phyloP scores from a whole-genome alignment of 2,888 invertebrate species.

The Hirtodrosophila alboralis region DNA sequence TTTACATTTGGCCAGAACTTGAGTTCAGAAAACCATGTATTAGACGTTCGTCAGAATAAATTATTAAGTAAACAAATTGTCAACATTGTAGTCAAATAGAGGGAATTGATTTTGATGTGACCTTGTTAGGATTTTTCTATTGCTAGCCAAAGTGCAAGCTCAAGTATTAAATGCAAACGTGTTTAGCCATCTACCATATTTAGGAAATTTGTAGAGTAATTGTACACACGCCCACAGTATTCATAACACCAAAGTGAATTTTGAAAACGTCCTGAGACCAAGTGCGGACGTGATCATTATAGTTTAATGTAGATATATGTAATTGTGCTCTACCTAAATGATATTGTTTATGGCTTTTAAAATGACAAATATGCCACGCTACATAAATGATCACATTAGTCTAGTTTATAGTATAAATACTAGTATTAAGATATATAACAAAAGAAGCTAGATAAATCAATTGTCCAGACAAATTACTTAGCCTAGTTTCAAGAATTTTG shows the following conservation, averaged over 20 bases:
- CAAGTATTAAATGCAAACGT: slow-evolving; percentile 33
- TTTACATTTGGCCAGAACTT: background rate
- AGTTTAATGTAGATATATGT: slow-evolving; percentile 40
- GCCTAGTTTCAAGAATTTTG: slow-evolving; percentile 50
- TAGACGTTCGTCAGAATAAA: background rate
- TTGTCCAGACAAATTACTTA: slow-evolving; percentile 73
- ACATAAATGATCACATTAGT: slow-evolving; percentile 31
- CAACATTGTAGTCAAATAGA: slow-evolving; percentile 16
- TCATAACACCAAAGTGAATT: slow-evolving; percentile 70
- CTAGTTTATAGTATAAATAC: slow-evolving; percentile 17
- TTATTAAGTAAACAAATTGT: slow-evolving; percentile 11
- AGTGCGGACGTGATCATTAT: slow-evolving; percentile 32
- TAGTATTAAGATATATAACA: slow-evolving; percentile 33
- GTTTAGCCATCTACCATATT: slow-evolving; percentile 11
- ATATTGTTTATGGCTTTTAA: slow-evolving; percentile 38
- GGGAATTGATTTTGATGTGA: slow-evolving; percentile 31
- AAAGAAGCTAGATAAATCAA: slow-evolving; percentile 28
- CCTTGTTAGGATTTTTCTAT: slow-evolving; percentile 4
- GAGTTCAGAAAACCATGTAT: background rate
- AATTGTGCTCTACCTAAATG: slow-evolving; percentile 46
- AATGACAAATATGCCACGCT: slow-evolving; percentile 28
- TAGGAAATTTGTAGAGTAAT: slow-evolving; percentile 26
- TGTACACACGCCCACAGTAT: slow-evolving; percentile 43
- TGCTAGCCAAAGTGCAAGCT: slow-evolving; percentile 17
- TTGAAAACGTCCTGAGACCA: slow-evolving; percentile 31